Percentiles rank a stretch among this genome's conserved stretches.
phyloP scores from a whole-genome alignment of 1,140 invertebrate species.

The Aphis gossypii region DNA sequence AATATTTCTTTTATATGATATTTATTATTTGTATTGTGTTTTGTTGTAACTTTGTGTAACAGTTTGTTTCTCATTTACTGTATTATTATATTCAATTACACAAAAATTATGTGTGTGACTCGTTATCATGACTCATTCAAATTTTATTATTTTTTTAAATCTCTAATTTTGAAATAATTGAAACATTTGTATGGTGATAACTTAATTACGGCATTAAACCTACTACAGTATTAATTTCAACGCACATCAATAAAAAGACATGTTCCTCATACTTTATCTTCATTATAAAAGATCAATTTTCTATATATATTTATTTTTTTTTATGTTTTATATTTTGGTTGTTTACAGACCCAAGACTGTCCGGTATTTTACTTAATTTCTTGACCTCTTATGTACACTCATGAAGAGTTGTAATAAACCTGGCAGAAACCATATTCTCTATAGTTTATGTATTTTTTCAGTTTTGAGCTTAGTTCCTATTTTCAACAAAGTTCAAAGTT shows the following conservation, averaged over 20 bases:
- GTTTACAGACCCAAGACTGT: slow-evolving; percentile 41
- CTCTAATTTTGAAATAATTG: neutral
- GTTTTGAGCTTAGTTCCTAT: slow-evolving; percentile 27
- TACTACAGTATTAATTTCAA: slow-evolving; percentile 28
- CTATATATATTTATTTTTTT: slow-evolving; percentile 22
- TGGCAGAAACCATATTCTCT: neutral
- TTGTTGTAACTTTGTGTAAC: neutral
- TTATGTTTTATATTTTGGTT: slow-evolving; percentile 40
- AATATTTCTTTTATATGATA: neutral
- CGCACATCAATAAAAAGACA: slow-evolving; percentile 28
- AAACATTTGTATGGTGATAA: no score
- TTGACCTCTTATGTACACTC: slow-evolving; percentile 41
- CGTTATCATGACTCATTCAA: neutral
- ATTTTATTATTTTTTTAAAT: neutral
- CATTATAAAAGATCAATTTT: slow-evolving; percentile 39
- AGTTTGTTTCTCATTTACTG: neutral
- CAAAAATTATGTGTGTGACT: neutral
- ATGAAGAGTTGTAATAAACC: neutral
- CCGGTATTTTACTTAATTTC: slow-evolving; percentile 46
- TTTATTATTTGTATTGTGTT: slow-evolving; percentile 17
- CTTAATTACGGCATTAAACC: slow-evolving; percentile 24
- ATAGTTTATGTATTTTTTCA: neutral
- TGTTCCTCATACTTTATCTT: slow-evolving; percentile 46
- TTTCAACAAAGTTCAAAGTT: slow-evolving; percentile 29
- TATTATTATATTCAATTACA: neutral